phyloP scores from a whole-genome alignment of 2,888 invertebrate species.

The Dendrolimus houi region DNA sequence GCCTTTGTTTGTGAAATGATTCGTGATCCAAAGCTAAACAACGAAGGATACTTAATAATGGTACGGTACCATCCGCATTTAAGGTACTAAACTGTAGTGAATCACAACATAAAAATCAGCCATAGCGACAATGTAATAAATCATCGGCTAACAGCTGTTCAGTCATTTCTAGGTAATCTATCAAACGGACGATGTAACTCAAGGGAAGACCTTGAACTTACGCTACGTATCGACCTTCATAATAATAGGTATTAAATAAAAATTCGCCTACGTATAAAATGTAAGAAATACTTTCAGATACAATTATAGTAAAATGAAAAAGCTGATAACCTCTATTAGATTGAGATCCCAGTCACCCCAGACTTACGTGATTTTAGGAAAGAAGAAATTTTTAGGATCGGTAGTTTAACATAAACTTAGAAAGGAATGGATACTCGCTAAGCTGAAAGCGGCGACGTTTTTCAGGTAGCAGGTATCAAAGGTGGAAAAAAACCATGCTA shows the following conservation, averaged over 20 bases:
- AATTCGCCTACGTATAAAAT: not conserved
- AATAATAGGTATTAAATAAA: not conserved
- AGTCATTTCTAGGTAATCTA: conserved; percentile 3
- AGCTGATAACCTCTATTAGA: too few relatives aligned
- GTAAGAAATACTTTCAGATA: too few relatives aligned
- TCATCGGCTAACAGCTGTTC: conserved; percentile 7
- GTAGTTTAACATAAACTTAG: too few relatives aligned
- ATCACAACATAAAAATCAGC: not conserved
- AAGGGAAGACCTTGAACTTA: not conserved
- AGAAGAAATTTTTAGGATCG: too few relatives aligned
- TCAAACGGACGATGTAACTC: not conserved
- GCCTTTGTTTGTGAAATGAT: too few relatives aligned
- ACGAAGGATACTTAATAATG: conserved; percentile 7
- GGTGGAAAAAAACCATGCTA: too few relatives aligned
- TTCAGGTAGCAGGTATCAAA: too few relatives aligned
- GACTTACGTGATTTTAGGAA: too few relatives aligned
- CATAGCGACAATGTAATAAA: conserved; percentile 2
- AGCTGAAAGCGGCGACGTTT: too few relatives aligned
- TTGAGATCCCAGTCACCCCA: too few relatives aligned
- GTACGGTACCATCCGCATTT: conserved; percentile 2
- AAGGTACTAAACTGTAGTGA: not conserved
- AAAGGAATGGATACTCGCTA: too few relatives aligned
- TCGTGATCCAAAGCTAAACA: conserved; percentile 6
- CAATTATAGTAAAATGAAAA: too few relatives aligned
- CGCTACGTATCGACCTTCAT: not conserved